These are phyloP conservation scores for Pomacea maculata DNA, from an alignment of 1,140 invertebrate genomes.

Conservation along the genomic window DNA sequence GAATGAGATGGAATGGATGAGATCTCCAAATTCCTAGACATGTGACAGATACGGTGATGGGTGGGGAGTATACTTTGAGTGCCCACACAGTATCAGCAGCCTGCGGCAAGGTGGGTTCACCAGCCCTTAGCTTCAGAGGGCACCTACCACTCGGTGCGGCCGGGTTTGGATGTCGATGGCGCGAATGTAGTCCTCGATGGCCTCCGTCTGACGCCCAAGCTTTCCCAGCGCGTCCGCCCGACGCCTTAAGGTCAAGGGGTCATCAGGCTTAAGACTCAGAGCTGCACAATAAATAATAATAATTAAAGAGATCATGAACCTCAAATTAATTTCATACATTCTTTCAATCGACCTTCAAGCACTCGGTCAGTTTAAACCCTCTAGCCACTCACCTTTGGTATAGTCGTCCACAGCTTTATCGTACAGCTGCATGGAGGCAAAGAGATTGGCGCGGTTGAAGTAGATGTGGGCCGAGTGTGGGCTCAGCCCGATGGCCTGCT, in stretches of 20 bases:
- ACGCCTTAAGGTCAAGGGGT: conserved; percentile 58
- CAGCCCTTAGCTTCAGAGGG: background rate
- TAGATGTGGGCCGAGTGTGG: conserved; percentile 64
- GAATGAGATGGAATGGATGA: too few relatives aligned
- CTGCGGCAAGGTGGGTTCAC: background rate
- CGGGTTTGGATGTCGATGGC: conserved; percentile 60
- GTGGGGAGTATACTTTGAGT: background rate
- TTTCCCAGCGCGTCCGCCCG: conserved; percentile 62
- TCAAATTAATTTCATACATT: too few relatives aligned
- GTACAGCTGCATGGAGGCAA: conserved; percentile 57
- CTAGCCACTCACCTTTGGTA: conserved; percentile 51
- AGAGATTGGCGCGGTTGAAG: conserved; percentile 63
- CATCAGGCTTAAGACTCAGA: conserved; percentile 61
- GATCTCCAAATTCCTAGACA: too few relatives aligned
- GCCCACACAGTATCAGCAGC: background rate
- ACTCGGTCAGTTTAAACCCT: too few relatives aligned
- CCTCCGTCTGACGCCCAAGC: conserved; percentile 54
- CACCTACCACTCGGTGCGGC: conserved; percentile 20
- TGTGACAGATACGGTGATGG: background rate
- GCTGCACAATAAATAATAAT: conserved; percentile 39
- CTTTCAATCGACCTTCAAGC: too few relatives aligned
- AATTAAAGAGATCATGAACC: too few relatives aligned
- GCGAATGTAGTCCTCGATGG: conserved; percentile 60
- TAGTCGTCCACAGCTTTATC: conserved; percentile 62
- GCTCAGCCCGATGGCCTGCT: conserved; percentile 56